Evolutionary conservation across 2,797 vertebrate species (phyloP).

Genomic region (Eutrigla gurnardus): DNA sequence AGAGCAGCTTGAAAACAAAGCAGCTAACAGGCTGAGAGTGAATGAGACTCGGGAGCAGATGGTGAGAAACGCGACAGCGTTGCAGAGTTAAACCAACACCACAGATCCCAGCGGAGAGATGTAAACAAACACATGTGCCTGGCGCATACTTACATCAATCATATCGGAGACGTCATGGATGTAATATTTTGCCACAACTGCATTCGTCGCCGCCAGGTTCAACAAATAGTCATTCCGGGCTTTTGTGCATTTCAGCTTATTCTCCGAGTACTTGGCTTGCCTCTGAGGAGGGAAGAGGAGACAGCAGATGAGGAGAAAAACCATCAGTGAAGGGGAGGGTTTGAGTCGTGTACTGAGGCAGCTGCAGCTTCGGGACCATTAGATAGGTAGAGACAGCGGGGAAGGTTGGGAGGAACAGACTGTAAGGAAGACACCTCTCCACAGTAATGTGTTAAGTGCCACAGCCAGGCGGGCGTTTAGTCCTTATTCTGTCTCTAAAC

Average conservation of each 20-base stretch:
- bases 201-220: slow-evolving; percentile 96
- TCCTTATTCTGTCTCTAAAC: slow-evolving; percentile 29
- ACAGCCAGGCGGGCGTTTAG: slow-evolving; percentile 29
- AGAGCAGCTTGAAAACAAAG: slow-evolving; percentile 66
- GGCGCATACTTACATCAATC: slow-evolving; percentile 92
- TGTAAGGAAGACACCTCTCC: slow-evolving; percentile 30
- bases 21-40: slow-evolving; percentile 60
- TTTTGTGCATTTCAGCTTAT: slow-evolving; percentile 99
- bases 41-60: slow-evolving; percentile 66
- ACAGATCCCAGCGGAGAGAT: slow-evolving; percentile 66
- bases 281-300: slow-evolving; percentile 85
- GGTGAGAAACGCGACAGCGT: slow-evolving; percentile 65
- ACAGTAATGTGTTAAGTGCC: slow-evolving; percentile 28
- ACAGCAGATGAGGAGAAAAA: slow-evolving; percentile 49
- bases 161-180: slow-evolving; percentile 98
- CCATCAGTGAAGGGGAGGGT: slow-evolving; percentile 36
- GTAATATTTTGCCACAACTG: slow-evolving; percentile 97
- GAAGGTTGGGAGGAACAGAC: slow-evolving; percentile 26
- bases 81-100: slow-evolving; percentile 64
- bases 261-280: slow-evolving; percentile 98
- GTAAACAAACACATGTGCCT: slow-evolving; percentile 69
- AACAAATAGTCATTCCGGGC: slow-evolving; percentile 97
- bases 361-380: slow-evolving; percentile 34
- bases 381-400: slow-evolving; percentile 30
- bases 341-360: slow-evolving; percentile 36